Evolutionary conservation across 1,140 invertebrate species (phyloP).

Genomic region (Diorhabda carinulata): DNA sequence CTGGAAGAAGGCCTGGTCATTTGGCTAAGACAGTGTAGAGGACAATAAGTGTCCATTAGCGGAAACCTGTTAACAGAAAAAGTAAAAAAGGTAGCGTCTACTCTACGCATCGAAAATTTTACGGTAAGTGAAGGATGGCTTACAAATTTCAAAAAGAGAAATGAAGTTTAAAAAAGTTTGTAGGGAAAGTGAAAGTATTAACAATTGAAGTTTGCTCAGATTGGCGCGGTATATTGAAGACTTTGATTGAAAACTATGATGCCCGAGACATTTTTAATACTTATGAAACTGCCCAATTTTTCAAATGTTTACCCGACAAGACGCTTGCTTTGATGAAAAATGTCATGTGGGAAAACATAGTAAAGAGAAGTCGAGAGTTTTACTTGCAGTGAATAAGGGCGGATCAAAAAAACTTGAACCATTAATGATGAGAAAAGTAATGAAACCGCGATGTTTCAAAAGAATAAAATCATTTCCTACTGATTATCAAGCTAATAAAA

Average conservation of each 20-base stretch:
- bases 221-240: background rate
- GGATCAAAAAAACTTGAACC: too few species aligned
- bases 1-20: too few species aligned
- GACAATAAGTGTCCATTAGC: background rate
- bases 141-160: background rate
- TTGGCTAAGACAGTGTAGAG: too few species aligned
- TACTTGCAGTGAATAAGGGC: too few species aligned
- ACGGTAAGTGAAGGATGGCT: too few species aligned
- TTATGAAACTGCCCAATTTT: slow-evolving; percentile 14
- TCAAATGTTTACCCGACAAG: slow-evolving; percentile 15
- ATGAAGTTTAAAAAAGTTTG: background rate
- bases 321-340: too few species aligned
- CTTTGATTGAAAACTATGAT: background rate
- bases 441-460: too few species aligned
- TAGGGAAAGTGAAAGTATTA: background rate
- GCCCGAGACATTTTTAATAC: slow-evolving; percentile 10
- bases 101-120: background rate
- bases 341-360: too few species aligned
- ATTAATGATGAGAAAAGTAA: too few species aligned
- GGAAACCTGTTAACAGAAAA: background rate
- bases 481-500: too few species aligned
- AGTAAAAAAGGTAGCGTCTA: background rate
- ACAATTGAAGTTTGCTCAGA: background rate
- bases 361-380: too few species aligned
- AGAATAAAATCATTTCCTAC: too few species aligned